Percentiles rank a stretch among this genome's conserved stretches.
These are phyloP conservation scores for Phaedon cochleariae DNA, from an alignment of 2,888 invertebrate genomes.

Conservation along the genomic window DNA sequence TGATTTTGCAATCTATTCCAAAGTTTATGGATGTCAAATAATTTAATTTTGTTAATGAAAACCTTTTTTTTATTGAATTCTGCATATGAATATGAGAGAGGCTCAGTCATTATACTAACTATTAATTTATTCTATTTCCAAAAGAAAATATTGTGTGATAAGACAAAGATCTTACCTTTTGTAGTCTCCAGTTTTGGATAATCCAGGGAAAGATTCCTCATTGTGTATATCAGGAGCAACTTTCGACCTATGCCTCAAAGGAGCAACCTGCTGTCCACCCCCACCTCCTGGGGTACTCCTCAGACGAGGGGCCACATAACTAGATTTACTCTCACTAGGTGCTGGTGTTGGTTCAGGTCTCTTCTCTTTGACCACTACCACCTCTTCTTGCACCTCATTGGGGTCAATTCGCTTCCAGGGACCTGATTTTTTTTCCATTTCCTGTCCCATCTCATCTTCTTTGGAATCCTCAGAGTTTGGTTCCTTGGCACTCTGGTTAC, in stretches of 20 bases:
- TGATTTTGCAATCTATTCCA: too few relatives aligned
- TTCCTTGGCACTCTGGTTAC: slow-evolving; percentile 42
- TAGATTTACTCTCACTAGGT: slow-evolving; percentile 41
- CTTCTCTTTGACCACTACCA: slow-evolving; percentile 46
- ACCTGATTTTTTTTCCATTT: slow-evolving; percentile 55
- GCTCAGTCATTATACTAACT: too few relatives aligned
- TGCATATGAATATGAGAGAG: too few relatives aligned
- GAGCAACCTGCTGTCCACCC: slow-evolving; percentile 49
- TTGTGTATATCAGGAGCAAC: slow-evolving; percentile 87
- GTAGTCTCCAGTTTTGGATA: slow-evolving; percentile 62
- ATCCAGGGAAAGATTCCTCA: slow-evolving; percentile 86
- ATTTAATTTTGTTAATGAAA: too few relatives aligned
- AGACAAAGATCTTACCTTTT: slow-evolving; percentile 50
- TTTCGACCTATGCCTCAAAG: slow-evolving; percentile 59
- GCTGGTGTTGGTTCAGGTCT: slow-evolving; percentile 49
- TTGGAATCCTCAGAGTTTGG: slow-evolving; percentile 40
- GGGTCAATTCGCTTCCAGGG: slow-evolving; percentile 59
- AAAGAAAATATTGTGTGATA: too few relatives aligned
- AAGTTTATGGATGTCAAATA: too few relatives aligned
- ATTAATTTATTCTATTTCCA: too few relatives aligned
- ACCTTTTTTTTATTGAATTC: too few relatives aligned
- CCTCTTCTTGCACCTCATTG: slow-evolving; percentile 44
- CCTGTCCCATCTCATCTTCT: slow-evolving; percentile 55
- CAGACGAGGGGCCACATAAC: slow-evolving; percentile 65
- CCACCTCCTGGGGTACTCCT: slow-evolving; percentile 54